phyloP scores from a whole-genome alignment of 2,888 invertebrate species.

The Branchellion lobata region DNA sequence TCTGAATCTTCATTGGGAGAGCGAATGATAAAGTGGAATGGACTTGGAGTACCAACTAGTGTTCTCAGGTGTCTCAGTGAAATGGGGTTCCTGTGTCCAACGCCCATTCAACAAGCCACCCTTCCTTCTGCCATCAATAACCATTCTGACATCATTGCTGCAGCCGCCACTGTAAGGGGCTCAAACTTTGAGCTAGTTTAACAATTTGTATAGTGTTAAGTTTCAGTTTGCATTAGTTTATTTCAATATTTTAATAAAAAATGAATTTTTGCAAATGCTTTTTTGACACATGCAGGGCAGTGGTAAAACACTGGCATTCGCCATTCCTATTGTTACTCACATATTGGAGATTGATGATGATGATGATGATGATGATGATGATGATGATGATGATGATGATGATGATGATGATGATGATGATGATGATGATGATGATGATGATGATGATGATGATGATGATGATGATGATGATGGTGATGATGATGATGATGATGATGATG shows the following conservation, averaged over 20 bases:
- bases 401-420: conserved; percentile 13
- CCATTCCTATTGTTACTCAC: conserved; percentile 84
- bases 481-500: conserved; percentile 31
- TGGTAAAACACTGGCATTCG: conserved; percentile 96
- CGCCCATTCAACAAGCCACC: conserved; percentile 74
- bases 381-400: conserved; percentile 10
- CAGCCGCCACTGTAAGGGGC: conserved; percentile 79
- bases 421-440: conserved; percentile 15
- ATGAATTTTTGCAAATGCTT: no score
- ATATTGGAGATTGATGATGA: conserved; percentile 67
- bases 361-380: conserved; percentile 29
- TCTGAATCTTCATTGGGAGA: neutral
- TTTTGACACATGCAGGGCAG: conserved; percentile 71
- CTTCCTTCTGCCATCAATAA: conserved; percentile 66
- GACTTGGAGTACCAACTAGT: conserved; percentile 68
- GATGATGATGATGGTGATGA: conserved; percentile 19
- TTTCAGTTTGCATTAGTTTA: neutral
- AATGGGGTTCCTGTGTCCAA: conserved; percentile 77
- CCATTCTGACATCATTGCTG: conserved; percentile 88
- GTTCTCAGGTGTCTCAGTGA: conserved; percentile 76
- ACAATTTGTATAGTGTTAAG: neutral
- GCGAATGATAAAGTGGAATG: conserved; percentile 63
- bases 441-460: conserved; percentile 25
- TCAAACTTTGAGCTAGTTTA: neutral
- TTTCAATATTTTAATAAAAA: no score